Base-by-base conservation (phyloP, 2,888 invertebrate species). In the Scaptomyza polygonia region DNA sequence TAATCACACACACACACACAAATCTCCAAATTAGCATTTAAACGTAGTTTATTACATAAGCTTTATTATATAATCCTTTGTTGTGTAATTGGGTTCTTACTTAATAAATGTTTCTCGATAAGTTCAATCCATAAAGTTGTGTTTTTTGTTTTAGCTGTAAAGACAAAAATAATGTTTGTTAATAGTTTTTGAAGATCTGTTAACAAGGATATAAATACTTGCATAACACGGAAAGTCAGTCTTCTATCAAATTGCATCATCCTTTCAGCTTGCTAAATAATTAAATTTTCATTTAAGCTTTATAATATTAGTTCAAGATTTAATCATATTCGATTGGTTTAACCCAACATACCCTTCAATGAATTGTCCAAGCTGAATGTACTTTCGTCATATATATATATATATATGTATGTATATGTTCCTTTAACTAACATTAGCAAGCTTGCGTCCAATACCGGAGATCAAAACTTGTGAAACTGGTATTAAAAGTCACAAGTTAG, bases 381-480 rank as follows among this genome's bases (percentile, higher is more conserved):
- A 9, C 40, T 30, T 45, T 16, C 25, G 42, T 36, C 25, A 32
- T 52, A 9, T 18, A n/a, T 25, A 5, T 25, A 25, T 3, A 3
- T 21, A 21, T 32, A 32, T 52, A 9, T 18, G 9, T 25, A 5
- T 25, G 5, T 3, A 3, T 21, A 21, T 32, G 18, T 5, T 14
- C 36, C 71, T 86, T 79, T 68, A 77, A 61, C 66, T 70, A 87
- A 90, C 80, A 90, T 90, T 86, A 91, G 91, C 80, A 90, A 91
- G 91, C 90, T 91, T 92, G 91, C 88, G 90, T 92, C 92, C 91
- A 92, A 92, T 92, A 92, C 92, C 92, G 91, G 92, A 92, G 92
- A 92, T 92, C 92, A 92, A 92, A 92, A 92, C 92, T 92, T 92
- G 92, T 92, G 92, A 92, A 92, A 91, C 92, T 92, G 90, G 90